These are phyloP conservation scores for Caracal caracal DNA, from an alignment of 2,113 vertebrate species.

Conservation along the genomic window DNA sequence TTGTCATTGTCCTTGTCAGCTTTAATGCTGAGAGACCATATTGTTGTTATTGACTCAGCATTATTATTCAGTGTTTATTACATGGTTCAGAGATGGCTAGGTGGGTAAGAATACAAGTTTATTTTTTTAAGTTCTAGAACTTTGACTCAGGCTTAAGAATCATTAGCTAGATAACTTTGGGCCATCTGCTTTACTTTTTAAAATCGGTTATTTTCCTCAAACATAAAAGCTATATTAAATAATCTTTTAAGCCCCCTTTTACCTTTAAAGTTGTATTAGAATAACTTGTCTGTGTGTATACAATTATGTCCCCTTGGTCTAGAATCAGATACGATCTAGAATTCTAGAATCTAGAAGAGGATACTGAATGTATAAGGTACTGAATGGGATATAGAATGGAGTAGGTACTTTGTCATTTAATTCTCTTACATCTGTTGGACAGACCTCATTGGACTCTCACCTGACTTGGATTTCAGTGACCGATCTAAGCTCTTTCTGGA, in stretches of 20 bases:
- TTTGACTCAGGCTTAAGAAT: neutral
- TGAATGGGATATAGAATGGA: neutral
- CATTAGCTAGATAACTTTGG: neutral
- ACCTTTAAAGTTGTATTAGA: neutral
- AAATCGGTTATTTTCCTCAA: neutral
- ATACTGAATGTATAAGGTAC: neutral
- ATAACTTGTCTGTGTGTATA: neutral
- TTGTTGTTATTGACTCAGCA: neutral
- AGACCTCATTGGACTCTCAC: neutral
- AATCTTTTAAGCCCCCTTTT: neutral
- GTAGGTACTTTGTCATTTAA: neutral
- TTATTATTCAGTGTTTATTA: slow-evolving; percentile 12
- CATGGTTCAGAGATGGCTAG: neutral
- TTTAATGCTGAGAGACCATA: neutral
- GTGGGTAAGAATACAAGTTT: neutral
- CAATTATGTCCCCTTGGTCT: neutral
- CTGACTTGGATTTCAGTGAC: neutral
- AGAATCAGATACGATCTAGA: no score
- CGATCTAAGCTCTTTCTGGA: neutral
- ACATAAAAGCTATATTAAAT: neutral
- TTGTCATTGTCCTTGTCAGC: neutral
- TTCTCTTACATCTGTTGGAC: neutral
- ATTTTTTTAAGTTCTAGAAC: slow-evolving; percentile 12
- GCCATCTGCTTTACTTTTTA: neutral
- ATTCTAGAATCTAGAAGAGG: neutral